Evolutionary conservation across 2,888 invertebrate genomes (phyloP), one percentile per base, ranked within the genome.

Genomic region (Pollenia angustigena): DNA sequence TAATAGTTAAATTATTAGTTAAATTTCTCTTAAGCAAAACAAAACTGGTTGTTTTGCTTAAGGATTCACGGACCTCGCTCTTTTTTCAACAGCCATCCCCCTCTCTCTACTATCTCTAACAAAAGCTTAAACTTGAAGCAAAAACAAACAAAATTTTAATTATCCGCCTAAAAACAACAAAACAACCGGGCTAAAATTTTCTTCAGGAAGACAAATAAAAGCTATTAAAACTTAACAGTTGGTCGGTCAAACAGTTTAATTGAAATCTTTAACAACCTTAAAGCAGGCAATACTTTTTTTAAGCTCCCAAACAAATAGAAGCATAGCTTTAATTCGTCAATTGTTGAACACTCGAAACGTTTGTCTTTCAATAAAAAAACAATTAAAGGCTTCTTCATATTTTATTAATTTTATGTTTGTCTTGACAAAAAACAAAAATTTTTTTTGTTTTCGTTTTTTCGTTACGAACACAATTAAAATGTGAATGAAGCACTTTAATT

Each of bases 401-500:
- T 66, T 66, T 40, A 54, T 46, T 64, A 44, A 64, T 16, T 23
- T n/a, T 14, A 50, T 9, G 60, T 58, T 74, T 14, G 68, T 66
- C 7, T 32, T n/a, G 16, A 18, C 32, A 42, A 14, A 50, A 50
- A 40, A 50, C 12, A 54, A 16, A 7, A 0, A 9, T 54, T 18
- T 1, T 42, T 32, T 68, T 50, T 50, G n/a, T 74, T 40, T 18
- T 18, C 1, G 1, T 18, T 16, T 16, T 14, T 8, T 8, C 58
- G 23, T 32, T 11, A 40, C 18, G 14, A 9, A 74, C 42, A 52
- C 42, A 78, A 54, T 78, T 81, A 71, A 81, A 75, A 79, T 79
- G 52, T 79, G 60, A 69, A 32, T 62, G 69, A 52, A 60, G 50
- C 74, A 54, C 16, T 72, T 72, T 52, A 72, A 74, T 66, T 81